Base-by-base conservation (phyloP, 2,888 invertebrate species). In the Mimachlamys varia region DNA sequence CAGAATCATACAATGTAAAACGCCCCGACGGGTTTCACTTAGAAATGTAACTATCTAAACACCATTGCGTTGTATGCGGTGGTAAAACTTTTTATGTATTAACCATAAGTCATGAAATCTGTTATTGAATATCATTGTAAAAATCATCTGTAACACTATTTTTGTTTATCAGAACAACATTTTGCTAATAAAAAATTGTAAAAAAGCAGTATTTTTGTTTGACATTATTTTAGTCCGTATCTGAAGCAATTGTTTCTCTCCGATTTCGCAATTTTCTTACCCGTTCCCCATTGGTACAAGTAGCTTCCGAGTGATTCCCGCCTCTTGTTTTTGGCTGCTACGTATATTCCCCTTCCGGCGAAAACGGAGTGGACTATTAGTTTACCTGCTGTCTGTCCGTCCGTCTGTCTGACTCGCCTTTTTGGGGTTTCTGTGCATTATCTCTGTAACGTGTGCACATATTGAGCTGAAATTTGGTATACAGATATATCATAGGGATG, bases 81-180 rank as follows among this genome's bases (percentile, higher is more conserved):
- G 58, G 19, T 58, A 4, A n/a, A 58, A 19, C 19, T 58, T 19
- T 58, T 58, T 4, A 19, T 13, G 53, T 53, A 53, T 10, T 53
- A 17, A 58, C 58, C n/a, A 58, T 58, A 22, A 10, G 22, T 58
- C n/a, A 58, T 58, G 19, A 58, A 22, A 58, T 58, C 22, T 19
- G 58, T 58, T 58, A 58, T n/a, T 58, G 7, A 19, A 58, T 58
- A 10, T 58, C 22, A 22, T 58, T 58, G 58, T 58, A 58, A 19
- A 58, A 58, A 58, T 22, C 58, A 58, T 58, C 19, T n/a, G 19
- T 22, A 17, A 58, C 58, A 58, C 7, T 58, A 58, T 58, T 58
- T 53, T 58, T 58, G 58, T 58, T 58, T 58, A 58, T 58, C 58
- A 58, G 58, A 58, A 22, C 58, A 58, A 58, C 58, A 58, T 58